Conservation (phyloP, 2,888 invertebrate genomes). For the Pyrrhosoma nymphula region DNA sequence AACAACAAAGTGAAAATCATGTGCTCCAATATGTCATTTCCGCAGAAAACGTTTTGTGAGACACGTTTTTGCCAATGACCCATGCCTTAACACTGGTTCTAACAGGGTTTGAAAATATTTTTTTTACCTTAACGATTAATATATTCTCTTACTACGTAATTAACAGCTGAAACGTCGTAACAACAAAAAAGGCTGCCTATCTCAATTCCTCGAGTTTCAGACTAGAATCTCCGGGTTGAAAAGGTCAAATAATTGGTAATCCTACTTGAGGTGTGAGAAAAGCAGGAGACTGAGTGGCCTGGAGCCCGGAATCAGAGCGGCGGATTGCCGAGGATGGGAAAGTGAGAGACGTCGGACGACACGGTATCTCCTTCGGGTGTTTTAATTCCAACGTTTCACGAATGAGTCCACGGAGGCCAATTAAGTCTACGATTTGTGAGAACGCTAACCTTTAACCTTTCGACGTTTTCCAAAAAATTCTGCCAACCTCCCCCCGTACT, state of each 20-base stretch:
- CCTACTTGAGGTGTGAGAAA: too few species aligned
- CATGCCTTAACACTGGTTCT: too few species aligned
- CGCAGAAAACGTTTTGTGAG: too few species aligned
- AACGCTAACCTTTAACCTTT: neutral
- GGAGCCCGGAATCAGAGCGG: neutral
- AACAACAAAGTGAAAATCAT: too few species aligned
- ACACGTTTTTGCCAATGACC: too few species aligned
- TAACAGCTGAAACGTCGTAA: neutral
- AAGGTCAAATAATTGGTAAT: too few species aligned
- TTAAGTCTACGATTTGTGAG: neutral
- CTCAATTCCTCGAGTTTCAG: too few species aligned
- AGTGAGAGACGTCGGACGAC: neutral
- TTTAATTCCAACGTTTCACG: neutral
- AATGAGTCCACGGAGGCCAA: constrained; percentile 5
- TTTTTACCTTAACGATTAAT: too few species aligned
- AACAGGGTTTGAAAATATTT: too few species aligned
- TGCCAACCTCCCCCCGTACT: neutral
- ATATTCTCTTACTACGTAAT: too few species aligned
- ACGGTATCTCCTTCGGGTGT: neutral
- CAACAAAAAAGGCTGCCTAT: too few species aligned
- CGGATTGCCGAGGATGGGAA: neutral
- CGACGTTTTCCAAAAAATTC: neutral
- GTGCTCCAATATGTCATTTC: too few species aligned
- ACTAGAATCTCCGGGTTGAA: neutral
- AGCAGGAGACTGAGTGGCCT: neutral